These are phyloP conservation scores for Porites divaricata DNA, from an alignment of 92 coral and sea anemone genomes.

Conservation along the genomic window DNA sequence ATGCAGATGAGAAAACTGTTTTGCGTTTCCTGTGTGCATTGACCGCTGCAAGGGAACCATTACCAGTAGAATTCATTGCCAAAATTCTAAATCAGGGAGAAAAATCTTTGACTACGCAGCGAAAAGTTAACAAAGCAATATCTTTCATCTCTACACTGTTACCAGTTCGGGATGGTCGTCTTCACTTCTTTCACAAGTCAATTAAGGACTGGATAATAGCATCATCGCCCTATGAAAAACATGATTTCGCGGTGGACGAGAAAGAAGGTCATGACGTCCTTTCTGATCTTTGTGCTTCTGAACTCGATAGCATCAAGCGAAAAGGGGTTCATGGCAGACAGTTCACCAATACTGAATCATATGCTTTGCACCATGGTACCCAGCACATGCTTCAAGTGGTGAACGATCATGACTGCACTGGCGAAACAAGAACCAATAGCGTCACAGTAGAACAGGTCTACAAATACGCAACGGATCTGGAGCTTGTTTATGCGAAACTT, in stretches of 20 bases:
- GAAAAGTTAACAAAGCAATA: slow-evolving; percentile 29
- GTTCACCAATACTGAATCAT: slow-evolving; percentile 5
- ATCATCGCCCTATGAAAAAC: not conserved
- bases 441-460: too few relatives aligned
- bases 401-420: too few relatives aligned
- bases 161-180: slow-evolving; percentile 40
- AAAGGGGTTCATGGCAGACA: not conserved
- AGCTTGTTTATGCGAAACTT: slow-evolving; percentile 16
- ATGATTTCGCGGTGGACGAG: slow-evolving; percentile 41
- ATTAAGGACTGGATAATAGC: slow-evolving; percentile 60
- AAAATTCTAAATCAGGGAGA: too few relatives aligned
- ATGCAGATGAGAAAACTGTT: too few relatives aligned
- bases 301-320: slow-evolving; percentile 27
- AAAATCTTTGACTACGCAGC: too few relatives aligned
- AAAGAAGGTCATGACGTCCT: slow-evolving; percentile 60
- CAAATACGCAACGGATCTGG: too few relatives aligned
- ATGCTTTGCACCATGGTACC: slow-evolving; percentile 28
- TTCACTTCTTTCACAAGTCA: slow-evolving; percentile 70
- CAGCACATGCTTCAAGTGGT: slow-evolving; percentile 31
- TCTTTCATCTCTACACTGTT: slow-evolving; percentile 49
- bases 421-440: not conserved
- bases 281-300: slow-evolving; percentile 26
- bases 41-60: too few relatives aligned
- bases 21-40: too few relatives aligned
- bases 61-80: too few relatives aligned